Conservation (phyloP, 2,888 invertebrate genomes). For the Drosophila acutilabella region DNA sequence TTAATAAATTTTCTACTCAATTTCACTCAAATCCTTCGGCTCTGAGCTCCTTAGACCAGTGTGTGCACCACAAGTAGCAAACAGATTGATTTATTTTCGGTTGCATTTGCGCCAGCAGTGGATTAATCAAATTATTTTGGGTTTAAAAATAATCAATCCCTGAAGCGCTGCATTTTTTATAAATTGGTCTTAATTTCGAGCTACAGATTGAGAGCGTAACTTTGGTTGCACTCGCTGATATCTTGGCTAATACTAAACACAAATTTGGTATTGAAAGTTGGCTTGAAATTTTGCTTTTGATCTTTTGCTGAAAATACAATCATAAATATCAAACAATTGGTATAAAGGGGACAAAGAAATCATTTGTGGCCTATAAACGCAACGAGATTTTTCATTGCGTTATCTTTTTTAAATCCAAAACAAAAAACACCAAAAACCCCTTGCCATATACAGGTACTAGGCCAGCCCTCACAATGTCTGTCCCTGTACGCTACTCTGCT, state of each 20-base stretch:
- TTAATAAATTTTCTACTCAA: conserved; percentile 34
- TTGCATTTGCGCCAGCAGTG: conserved; percentile 60
- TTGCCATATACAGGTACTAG: conserved; percentile 84
- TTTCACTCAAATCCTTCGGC: conserved; percentile 39
- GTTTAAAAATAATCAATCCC: conserved; percentile 34
- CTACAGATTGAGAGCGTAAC: conserved; percentile 76
- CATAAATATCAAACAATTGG: conserved; percentile 61
- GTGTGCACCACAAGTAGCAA: conserved; percentile 85
- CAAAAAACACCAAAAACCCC: conserved; percentile 40
- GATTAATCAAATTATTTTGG: conserved; percentile 20
- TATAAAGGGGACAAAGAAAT: conserved; percentile 47
- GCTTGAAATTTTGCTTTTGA: conserved; percentile 58
- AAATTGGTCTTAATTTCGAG: conserved; percentile 59
- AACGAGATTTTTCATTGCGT: conserved; percentile 51
- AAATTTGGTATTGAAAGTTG: conserved; percentile 28
- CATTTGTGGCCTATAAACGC: conserved; percentile 58
- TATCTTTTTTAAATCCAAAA: conserved; percentile 45
- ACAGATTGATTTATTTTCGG: conserved; percentile 84
- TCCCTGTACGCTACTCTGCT: conserved; percentile 86
- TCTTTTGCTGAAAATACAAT: conserved; percentile 83
- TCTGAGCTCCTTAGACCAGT: conserved; percentile 76
- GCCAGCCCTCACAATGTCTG: conserved; percentile 86
- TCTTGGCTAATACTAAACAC: conserved; percentile 34
- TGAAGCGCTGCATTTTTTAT: conserved; percentile 69
- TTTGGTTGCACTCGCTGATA: conserved; percentile 65